Percentiles rank a stretch among this genome's conserved stretches.
Conservation (phyloP, 2,797 vertebrate genomes). For the Centropyge bicolor region DNA sequence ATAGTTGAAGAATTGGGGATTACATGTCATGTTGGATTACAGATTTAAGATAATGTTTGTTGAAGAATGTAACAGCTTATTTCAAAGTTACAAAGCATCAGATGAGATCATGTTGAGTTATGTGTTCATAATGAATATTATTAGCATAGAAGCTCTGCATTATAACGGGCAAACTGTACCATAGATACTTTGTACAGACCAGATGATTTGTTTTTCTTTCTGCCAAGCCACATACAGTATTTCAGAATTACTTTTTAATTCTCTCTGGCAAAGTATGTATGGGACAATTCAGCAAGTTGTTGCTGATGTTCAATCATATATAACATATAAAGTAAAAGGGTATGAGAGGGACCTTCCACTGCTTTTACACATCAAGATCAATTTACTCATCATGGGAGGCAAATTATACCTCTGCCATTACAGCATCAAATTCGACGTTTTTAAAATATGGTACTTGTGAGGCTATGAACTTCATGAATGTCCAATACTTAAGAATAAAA, state of each 20-base stretch:
- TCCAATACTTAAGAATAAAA: background rate
- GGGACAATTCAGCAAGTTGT: background rate
- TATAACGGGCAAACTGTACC: background rate
- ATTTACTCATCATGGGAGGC: background rate
- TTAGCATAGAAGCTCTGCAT: background rate
- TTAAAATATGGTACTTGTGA: background rate
- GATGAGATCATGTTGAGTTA: constrained; percentile 3
- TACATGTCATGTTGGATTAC: background rate
- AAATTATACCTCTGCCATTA: background rate
- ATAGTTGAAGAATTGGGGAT: background rate
- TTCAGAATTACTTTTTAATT: background rate
- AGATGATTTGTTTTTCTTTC: background rate
- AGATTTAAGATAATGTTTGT: background rate
- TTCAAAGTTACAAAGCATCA: background rate
- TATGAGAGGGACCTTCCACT: background rate
- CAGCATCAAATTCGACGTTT: background rate
- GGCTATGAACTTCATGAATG: background rate
- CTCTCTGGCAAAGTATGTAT: background rate
- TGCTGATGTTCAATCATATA: background rate
- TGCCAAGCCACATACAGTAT: background rate
- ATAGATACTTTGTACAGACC: background rate
- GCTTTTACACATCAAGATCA: background rate
- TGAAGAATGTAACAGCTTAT: background rate
- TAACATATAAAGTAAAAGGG: background rate
- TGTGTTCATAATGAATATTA: background rate